Conservation (phyloP, 2,113 vertebrate genomes). For the Connochaetes taurinus region DNA sequence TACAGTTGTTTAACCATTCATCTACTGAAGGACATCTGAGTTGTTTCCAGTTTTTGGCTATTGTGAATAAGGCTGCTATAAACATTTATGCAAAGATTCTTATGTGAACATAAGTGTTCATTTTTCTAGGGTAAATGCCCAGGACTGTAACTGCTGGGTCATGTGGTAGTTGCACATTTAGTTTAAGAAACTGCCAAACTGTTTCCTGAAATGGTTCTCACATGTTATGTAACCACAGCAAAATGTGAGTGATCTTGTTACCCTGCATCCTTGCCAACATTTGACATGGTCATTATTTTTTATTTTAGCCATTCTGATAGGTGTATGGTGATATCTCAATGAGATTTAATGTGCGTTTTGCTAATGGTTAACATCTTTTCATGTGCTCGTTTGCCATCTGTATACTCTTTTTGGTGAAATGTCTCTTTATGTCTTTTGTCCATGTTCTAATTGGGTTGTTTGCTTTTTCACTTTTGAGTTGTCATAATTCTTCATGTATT, state of each 20-base stretch:
- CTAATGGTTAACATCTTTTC: neutral
- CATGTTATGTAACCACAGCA: neutral
- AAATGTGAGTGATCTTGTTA: neutral
- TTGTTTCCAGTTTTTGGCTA: neutral
- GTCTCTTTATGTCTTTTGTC: neutral
- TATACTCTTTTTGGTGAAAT: neutral
- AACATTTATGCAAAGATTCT: neutral
- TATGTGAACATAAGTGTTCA: neutral
- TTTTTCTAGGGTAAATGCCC: constrained; percentile 5
- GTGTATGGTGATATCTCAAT: neutral
- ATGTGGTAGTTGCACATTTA: neutral
- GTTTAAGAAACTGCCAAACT: neutral
- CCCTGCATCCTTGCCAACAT: neutral
- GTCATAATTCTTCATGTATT: neutral
- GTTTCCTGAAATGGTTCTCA: neutral
- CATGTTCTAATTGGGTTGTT: neutral
- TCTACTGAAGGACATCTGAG: neutral
- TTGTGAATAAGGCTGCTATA: constrained; percentile 14
- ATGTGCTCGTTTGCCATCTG: neutral
- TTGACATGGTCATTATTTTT: neutral
- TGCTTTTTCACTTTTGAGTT: neutral
- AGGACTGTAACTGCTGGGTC: neutral
- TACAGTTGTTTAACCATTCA: neutral
- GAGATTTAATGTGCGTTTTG: neutral
- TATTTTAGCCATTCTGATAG: neutral